These are phyloP conservation scores for Drosophila sechellia DNA, from an alignment of 1,140 invertebrate species.

Conservation along the genomic window DNA sequence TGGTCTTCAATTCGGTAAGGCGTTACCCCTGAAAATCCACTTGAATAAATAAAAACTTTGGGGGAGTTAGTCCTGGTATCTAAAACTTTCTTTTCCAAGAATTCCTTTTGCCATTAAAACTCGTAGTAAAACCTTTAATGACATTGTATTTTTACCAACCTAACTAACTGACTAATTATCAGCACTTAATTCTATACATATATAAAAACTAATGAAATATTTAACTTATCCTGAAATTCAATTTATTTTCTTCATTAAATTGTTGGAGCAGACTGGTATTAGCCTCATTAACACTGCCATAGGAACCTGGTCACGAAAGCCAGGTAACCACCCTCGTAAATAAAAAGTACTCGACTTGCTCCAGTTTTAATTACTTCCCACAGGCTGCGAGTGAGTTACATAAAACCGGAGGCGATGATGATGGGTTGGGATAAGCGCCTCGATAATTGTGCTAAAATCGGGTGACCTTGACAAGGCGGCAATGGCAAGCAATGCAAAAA, in stretches of 20 bases:
- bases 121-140: constrained; percentile 2
- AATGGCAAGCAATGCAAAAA: constrained; percentile 28
- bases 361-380: constrained; percentile 69
- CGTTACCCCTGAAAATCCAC: not conserved
- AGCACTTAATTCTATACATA: constrained; percentile 19
- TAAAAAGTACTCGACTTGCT: constrained; percentile 44
- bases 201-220: constrained; percentile 4
- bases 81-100: not conserved
- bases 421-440: constrained; percentile 27
- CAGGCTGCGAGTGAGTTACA: constrained; percentile 50
- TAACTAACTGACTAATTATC: constrained; percentile 25
- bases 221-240: constrained; percentile 20
- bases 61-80: not conserved
- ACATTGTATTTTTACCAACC: constrained; percentile 33
- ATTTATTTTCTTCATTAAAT: constrained; percentile 11
- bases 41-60: not conserved
- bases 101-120: not conserved
- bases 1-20: constrained; percentile 7
- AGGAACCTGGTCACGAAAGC: constrained; percentile 27
- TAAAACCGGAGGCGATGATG: constrained; percentile 30
- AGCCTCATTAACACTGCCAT: constrained; percentile 46
- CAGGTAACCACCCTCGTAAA: constrained; percentile 14
- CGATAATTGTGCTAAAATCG: constrained; percentile 61
- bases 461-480: constrained; percentile 54
- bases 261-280: constrained; percentile 17